Evolutionary conservation across 2,113 vertebrate species (phyloP).

Genomic region (Herpetotheres cachinnans): DNA sequence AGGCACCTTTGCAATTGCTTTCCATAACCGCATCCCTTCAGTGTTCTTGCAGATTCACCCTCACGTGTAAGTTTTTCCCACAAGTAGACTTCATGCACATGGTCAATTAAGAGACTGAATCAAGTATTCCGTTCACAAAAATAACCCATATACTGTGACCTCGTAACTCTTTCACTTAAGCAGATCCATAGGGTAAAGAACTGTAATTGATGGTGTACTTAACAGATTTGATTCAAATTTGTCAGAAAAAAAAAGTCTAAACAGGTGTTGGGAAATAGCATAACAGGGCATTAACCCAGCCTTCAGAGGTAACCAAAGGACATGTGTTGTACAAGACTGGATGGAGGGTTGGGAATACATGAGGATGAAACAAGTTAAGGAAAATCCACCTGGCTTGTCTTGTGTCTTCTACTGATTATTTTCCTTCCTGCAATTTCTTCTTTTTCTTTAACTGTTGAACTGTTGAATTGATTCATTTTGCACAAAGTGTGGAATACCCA

Average conservation of each 20-base stretch:
- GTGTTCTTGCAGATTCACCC: not conserved
- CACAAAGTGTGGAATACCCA: not conserved
- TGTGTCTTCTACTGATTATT: not conserved
- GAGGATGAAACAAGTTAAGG: not conserved
- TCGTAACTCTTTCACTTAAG: not conserved
- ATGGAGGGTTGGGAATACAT: not conserved
- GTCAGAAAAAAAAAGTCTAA: not conserved
- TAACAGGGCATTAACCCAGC: not conserved
- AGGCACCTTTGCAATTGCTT: not conserved
- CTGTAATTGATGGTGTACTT: slow-evolving; percentile 20
- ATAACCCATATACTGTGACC: not conserved
- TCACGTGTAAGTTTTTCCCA: not conserved
- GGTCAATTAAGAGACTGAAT: not conserved
- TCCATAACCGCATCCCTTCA: not conserved
- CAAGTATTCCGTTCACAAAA: not conserved
- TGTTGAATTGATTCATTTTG: not conserved
- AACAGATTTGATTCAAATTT: not conserved
- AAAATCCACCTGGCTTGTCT: not conserved
- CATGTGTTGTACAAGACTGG: not conserved
- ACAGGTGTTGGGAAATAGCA: not conserved
- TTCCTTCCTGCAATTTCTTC: not conserved
- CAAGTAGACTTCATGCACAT: not conserved
- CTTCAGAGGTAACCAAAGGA: not conserved
- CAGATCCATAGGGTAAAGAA: slow-evolving; percentile 19
- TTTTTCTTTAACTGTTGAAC: not conserved